Evolutionary conservation across 2,113 vertebrate genomes (phyloP), one percentile per base, ranked within the genome.

Genomic region (Castor canadensis): DNA sequence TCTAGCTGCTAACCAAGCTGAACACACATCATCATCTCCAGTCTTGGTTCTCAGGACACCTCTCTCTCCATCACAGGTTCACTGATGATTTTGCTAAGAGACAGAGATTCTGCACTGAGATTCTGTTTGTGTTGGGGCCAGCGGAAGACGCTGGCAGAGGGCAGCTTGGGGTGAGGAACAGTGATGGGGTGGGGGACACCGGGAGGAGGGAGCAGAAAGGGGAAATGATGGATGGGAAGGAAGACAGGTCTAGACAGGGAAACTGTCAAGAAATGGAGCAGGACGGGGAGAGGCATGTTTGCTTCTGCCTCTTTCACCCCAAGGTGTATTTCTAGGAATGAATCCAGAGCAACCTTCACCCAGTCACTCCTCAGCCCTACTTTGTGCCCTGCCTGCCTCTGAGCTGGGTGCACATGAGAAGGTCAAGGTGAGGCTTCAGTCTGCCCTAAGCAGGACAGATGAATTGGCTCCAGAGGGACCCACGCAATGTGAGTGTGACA

Each of bases 181-280:
- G 71, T 6, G 38, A 72, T 32, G 67, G 64, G n/a, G 49, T 66
- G 24, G 38, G 86, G n/a, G n/a, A n/a, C n/a, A n/a, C n/a, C 11
- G 3, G 15, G 83, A 60, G 75, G 69, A 93, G 40, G 80, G 20
- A 9, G 35, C 6, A 0, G 69, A 13, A 69, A 84, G 72, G 71
- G 88, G 87, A 87, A 47, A 58, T 84, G 96, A 96, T 87, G 94
- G 86, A 92, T 96, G 89, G 64, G 87, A 47, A 66, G 71, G 92
- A 71, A 81, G 91, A 38, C 52, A 60, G 52, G 45, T 52, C 0
- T 0, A 1, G 75, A 90, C 62, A 22, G 81, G 64, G 32, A 32
- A 22, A 16, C 75, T 79, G 64, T 43, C 47, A 73, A 66, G 32
- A 26, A 38, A 12, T 58, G 73, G 45, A 16, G 60, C 11, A 0